Conservation (phyloP, 2,113 vertebrate species). For the Neopipo cinnamomea region DNA sequence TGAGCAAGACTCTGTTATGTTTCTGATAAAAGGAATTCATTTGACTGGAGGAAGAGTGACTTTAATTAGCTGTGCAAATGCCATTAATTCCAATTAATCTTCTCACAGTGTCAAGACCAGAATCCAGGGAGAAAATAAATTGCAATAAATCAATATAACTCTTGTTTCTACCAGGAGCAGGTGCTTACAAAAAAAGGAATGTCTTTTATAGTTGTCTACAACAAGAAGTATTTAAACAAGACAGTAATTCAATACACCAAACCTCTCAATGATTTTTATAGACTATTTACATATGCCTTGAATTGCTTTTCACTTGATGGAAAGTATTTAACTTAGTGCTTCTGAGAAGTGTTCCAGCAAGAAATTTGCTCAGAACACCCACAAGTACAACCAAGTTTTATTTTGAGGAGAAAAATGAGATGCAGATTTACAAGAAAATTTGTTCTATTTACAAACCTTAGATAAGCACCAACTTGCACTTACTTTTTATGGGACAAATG, state of each 20-base stretch:
- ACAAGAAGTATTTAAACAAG: slow-evolving; percentile 73
- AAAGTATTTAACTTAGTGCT: slow-evolving; percentile 29
- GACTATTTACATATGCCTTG: slow-evolving; percentile 39
- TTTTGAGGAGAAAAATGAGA: background rate
- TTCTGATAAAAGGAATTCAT: slow-evolving; percentile 78
- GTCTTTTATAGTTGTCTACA: slow-evolving; percentile 66
- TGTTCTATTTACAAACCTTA: background rate
- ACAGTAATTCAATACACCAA: slow-evolving; percentile 70
- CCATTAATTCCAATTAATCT: slow-evolving; percentile 82
- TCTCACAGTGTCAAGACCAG: slow-evolving; percentile 73
- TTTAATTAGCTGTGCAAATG: slow-evolving; percentile 82
- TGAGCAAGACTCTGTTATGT: slow-evolving; percentile 68
- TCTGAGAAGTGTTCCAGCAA: slow-evolving; percentile 37
- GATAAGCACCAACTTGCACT: background rate
- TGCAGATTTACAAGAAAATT: background rate
- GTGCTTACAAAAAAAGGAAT: slow-evolving; percentile 62
- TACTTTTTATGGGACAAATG: background rate
- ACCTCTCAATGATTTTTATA: slow-evolving; percentile 50
- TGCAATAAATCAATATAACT: slow-evolving; percentile 75
- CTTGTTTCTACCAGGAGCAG: slow-evolving; percentile 72
- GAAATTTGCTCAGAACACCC: background rate
- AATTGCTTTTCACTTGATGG: slow-evolving; percentile 53
- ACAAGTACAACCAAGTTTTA: background rate
- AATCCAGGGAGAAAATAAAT: slow-evolving; percentile 76
- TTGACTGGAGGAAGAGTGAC: slow-evolving; percentile 75